Evolutionary conservation across 2,797 vertebrate genomes (phyloP).

Genomic region (Phaenicophaeus curvirostris): DNA sequence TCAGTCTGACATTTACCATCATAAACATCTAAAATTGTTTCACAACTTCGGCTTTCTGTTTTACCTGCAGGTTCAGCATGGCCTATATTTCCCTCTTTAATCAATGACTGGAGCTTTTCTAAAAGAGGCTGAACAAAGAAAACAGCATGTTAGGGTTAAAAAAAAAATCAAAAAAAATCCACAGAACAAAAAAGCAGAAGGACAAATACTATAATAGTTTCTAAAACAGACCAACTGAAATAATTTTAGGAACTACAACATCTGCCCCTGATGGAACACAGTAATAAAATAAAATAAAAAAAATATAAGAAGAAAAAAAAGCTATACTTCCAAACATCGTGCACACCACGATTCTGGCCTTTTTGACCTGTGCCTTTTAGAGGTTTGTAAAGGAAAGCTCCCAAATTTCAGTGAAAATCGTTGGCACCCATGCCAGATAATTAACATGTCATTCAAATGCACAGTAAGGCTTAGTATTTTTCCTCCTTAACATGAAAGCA

Average conservation of each 20-base stretch:
- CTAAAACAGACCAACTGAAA: slow-evolving; percentile 2
- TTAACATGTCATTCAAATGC: slow-evolving; percentile 80
- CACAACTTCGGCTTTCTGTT: slow-evolving; percentile 64
- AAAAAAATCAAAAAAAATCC: neutral
- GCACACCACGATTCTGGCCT: neutral
- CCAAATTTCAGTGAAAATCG: slow-evolving; percentile 63
- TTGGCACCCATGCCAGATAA: slow-evolving; percentile 78
- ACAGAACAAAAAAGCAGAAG: slow-evolving; percentile 23
- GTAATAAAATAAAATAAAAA: neutral
- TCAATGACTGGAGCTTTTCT: slow-evolving; percentile 83
- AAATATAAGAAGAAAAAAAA: neutral
- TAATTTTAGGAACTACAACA: slow-evolving; percentile 3
- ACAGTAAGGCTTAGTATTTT: slow-evolving; percentile 74
- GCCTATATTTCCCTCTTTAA: slow-evolving; percentile 69
- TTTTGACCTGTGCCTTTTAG: slow-evolving; percentile 22
- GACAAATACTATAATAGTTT: neutral
- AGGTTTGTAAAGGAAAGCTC: slow-evolving; percentile 49
- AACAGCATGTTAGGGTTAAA: neutral
- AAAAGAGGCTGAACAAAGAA: slow-evolving; percentile 81
- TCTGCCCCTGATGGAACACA: neutral
- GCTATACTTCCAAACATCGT: neutral
- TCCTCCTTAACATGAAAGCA: slow-evolving; percentile 73
- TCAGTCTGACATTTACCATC: slow-evolving; percentile 48
- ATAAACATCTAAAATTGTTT: slow-evolving; percentile 62
- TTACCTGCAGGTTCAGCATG: slow-evolving; percentile 58